Percentiles rank a stretch among this genome's conserved stretches.
These are phyloP conservation scores for Ploceus nigricollis DNA, from an alignment of 2,113 vertebrate species.

Conservation along the genomic window DNA sequence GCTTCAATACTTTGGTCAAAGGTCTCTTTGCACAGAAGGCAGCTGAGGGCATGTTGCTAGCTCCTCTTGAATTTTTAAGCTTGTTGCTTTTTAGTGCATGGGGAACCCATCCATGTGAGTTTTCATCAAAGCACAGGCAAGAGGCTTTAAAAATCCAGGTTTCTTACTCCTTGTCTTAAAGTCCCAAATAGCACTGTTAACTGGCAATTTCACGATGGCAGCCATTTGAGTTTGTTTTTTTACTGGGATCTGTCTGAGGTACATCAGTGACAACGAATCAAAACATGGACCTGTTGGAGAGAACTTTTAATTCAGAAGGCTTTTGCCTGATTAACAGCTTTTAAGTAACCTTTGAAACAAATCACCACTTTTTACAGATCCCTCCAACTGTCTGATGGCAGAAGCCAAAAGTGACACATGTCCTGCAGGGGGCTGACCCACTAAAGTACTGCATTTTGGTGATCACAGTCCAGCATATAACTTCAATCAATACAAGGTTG, in stretches of 20 bases:
- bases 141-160: background rate
- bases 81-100: background rate
- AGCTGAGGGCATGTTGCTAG: background rate
- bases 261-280: background rate
- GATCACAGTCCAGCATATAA: background rate
- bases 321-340: background rate
- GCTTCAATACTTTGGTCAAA: background rate
- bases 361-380: background rate
- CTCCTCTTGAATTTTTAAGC: background rate
- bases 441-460: background rate
- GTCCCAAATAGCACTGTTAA: background rate
- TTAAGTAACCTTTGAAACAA: background rate
- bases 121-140: background rate
- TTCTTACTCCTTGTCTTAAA: background rate
- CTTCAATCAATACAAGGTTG: background rate
- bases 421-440: background rate
- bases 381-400: background rate
- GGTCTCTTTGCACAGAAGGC: background rate
- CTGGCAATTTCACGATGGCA: background rate
- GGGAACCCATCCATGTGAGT: background rate
- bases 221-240: background rate
- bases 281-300: background rate
- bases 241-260: background rate
- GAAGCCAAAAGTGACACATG: background rate
- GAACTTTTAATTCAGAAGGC: background rate